These are phyloP conservation scores for Epirrita christyi DNA, from an alignment of 2,888 invertebrate genomes.

Conservation along the genomic window DNA sequence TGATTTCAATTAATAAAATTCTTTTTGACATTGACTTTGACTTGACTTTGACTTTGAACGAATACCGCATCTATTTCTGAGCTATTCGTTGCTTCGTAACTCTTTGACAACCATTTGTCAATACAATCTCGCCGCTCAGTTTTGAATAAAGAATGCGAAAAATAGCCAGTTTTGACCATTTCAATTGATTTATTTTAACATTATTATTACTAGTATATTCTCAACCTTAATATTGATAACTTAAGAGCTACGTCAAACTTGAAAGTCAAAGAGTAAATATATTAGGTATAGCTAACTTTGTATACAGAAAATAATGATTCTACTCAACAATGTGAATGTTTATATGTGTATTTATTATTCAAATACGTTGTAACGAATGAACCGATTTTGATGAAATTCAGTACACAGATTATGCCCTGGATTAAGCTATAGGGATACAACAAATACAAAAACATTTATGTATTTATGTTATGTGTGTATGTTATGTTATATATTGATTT, in stretches of 20 bases:
- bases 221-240: conserved; percentile 6
- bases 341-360: too few species aligned
- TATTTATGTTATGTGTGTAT: too few species aligned
- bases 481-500: too few species aligned
- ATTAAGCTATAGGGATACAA: too few species aligned
- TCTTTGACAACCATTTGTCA: conserved; percentile 52
- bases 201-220: conserved; percentile 23
- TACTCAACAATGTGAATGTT: too few species aligned
- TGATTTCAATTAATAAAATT: too few species aligned
- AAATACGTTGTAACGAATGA: too few species aligned
- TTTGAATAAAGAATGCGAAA: conserved; percentile 52
- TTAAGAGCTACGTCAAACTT: conserved; percentile 7
- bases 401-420: too few species aligned
- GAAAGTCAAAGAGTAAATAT: not conserved
- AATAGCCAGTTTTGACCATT: conserved; percentile 53
- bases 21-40: too few species aligned
- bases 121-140: conserved; percentile 38
- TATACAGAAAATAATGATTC: not conserved
- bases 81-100: not conserved
- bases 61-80: conserved; percentile 10
- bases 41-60: too few species aligned
- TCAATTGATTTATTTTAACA: conserved; percentile 49
- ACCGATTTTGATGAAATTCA: too few species aligned
- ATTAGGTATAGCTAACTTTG: not conserved
- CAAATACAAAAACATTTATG: too few species aligned